phyloP scores from a whole-genome alignment of 2,888 invertebrate genomes.

The Tipula confusa region DNA sequence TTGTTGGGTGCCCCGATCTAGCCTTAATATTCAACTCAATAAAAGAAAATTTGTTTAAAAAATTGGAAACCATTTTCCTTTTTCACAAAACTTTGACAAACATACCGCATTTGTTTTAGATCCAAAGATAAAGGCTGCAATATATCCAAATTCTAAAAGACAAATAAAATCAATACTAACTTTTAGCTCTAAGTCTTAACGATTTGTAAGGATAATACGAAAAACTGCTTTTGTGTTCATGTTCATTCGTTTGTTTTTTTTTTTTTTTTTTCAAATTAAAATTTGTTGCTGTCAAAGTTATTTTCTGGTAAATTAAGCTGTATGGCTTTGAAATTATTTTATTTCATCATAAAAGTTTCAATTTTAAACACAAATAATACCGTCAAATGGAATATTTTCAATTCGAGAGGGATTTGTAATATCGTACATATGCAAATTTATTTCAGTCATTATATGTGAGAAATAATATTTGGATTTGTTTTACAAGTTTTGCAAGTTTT shows the following conservation, averaged over 20 bases:
- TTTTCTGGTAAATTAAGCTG: background rate
- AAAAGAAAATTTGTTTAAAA: too few species aligned
- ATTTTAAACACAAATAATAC: background rate
- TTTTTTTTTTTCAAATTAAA: background rate
- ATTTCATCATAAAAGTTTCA: background rate
- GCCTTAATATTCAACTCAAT: too few species aligned
- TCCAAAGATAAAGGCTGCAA: background rate
- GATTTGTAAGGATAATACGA: background rate
- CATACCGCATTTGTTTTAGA: background rate
- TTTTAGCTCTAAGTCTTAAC: background rate
- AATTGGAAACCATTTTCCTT: background rate
- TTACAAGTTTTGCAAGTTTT: background rate
- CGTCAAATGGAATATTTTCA: background rate
- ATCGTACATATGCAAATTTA: background rate
- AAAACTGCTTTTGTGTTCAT: too few species aligned
- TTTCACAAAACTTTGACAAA: background rate
- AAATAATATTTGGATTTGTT: background rate
- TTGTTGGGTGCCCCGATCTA: too few species aligned
- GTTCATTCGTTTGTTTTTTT: background rate
- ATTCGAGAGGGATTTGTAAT: background rate
- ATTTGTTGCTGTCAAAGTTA: background rate
- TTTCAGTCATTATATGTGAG: background rate
- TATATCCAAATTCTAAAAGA: background rate
- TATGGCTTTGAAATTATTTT: background rate
- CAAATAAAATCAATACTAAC: background rate